Percentiles rank a stretch among this genome's conserved stretches.
These are phyloP conservation scores for Varecia variegata DNA, from an alignment of 2,797 vertebrate genomes.

Conservation along the genomic window DNA sequence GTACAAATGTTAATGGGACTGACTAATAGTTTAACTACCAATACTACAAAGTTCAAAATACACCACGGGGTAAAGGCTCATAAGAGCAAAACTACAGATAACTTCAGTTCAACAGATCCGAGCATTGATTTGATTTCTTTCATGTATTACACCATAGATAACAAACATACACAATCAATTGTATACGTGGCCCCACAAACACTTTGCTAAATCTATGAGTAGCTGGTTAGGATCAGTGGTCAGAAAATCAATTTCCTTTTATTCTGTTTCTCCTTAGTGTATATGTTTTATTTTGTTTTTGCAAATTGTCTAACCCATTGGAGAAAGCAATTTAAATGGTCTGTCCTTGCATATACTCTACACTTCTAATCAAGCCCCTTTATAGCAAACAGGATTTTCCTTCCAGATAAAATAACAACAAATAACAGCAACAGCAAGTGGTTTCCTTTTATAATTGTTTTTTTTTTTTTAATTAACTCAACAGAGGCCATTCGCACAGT, in stretches of 20 bases:
- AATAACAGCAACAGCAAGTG: neutral
- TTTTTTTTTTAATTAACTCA: neutral
- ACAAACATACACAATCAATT: constrained; percentile 33
- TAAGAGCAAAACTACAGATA: neutral
- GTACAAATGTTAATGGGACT: neutral
- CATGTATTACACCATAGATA: neutral
- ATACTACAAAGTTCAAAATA: constrained; percentile 13
- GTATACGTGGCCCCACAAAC: neutral
- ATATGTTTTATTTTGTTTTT: constrained; percentile 39
- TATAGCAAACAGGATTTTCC: neutral
- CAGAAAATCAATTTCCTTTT: constrained; percentile 57
- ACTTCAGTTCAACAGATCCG: neutral
- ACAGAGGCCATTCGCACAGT: neutral
- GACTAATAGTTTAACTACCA: neutral
- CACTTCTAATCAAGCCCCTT: neutral
- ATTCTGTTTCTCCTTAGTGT: constrained; percentile 48
- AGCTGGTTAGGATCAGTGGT: constrained; percentile 31
- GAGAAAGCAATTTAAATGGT: constrained; percentile 12
- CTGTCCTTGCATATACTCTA: neutral
- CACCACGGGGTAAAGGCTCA: neutral
- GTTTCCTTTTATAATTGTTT: neutral
- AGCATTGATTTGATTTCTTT: constrained; percentile 43
- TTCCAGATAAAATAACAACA: neutral
- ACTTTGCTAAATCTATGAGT: constrained; percentile 48
- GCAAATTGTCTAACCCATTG: neutral